Percentiles rank a stretch among this genome's conserved stretches.
Evolutionary conservation across 2,113 vertebrate genomes (phyloP).

Genomic region (Bos taurus): DNA sequence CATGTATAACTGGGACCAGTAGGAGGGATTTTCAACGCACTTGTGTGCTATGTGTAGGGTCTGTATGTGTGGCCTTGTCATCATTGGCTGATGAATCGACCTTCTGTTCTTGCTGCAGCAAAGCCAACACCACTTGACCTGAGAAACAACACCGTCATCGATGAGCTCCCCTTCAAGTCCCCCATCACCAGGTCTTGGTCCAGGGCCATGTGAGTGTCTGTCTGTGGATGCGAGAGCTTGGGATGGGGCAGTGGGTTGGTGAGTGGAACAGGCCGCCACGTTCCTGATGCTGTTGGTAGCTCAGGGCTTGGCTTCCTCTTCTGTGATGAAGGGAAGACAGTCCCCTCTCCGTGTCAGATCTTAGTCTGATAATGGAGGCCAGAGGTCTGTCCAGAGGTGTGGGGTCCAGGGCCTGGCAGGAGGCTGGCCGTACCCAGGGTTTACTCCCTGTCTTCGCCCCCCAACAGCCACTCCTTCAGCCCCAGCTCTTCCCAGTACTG

Average conservation of each 20-base stretch:
- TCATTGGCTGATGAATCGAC: background rate
- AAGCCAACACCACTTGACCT: conserved; percentile 95
- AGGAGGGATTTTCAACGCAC: rapidly evolving
- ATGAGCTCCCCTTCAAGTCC: conserved; percentile 97
- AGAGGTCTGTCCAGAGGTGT: background rate
- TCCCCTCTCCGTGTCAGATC: background rate
- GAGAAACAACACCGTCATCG: conserved; percentile 93
- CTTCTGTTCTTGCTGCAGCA: conserved; percentile 78
- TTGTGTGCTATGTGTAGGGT: rapidly evolving
- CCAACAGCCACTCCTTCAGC: conserved; percentile 86
- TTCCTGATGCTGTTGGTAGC: background rate
- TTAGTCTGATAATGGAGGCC: background rate
- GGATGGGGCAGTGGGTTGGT: background rate
- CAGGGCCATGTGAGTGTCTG: conserved; percentile 89
- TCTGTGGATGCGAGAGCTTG: background rate
- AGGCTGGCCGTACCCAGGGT: rapidly evolving
- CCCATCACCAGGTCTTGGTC: conserved; percentile 97
- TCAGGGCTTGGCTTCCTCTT: background rate
- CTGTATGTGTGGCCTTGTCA: rapidly evolving
- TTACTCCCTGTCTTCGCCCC: background rate
- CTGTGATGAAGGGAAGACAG: background rate
- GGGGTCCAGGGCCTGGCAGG: background rate
- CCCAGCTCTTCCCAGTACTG: conserved; percentile 91
- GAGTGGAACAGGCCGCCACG: background rate
- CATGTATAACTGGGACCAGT: background rate